Evolutionary conservation across 37 sponge, comb jelly and placozoan species (phyloP).

Genomic region (Aplysina aerophoba): DNA sequence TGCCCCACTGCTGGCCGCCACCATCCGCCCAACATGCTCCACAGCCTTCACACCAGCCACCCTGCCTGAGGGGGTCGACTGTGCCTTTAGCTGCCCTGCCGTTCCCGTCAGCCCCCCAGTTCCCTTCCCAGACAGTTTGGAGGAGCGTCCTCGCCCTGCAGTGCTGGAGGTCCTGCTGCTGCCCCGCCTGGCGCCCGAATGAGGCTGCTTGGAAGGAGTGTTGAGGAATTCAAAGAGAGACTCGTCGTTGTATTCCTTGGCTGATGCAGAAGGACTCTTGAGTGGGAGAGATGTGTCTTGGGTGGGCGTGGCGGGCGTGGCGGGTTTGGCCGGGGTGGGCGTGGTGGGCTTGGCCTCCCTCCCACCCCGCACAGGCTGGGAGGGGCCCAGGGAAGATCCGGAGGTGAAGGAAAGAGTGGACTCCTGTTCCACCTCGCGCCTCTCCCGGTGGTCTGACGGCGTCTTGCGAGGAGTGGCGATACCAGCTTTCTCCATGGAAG

Average conservation of each 20-base stretch:
- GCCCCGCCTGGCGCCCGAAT: background rate
- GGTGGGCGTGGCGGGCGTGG: conserved; percentile 24
- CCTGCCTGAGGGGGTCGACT: too few relatives aligned
- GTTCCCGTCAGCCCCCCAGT: too few relatives aligned
- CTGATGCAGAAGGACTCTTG: too few relatives aligned
- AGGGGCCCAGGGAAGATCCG: conserved; percentile 10
- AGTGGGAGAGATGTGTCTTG: too few relatives aligned
- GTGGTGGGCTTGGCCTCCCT: background rate
- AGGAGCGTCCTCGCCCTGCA: too few relatives aligned
- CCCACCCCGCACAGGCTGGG: background rate
- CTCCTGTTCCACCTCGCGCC: background rate
- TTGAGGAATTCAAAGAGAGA: conserved; percentile 65
- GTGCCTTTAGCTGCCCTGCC: too few relatives aligned
- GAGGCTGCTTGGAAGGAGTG: conserved; percentile 39
- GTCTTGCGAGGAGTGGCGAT: conserved; percentile 5
- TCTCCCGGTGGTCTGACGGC: background rate
- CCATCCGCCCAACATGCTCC: too few relatives aligned
- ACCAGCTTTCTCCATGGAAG: conserved; percentile 49
- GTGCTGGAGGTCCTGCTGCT: too few relatives aligned
- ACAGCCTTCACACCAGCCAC: too few relatives aligned
- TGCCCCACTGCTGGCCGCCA: too few relatives aligned
- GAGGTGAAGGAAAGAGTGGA: background rate
- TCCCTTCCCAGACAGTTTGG: too few relatives aligned
- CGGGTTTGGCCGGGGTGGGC: background rate
- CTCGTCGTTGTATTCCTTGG: conserved; percentile 29